Base-by-base conservation (phyloP, 2,888 invertebrate genomes). In the Alentia gelatinosa region DNA sequence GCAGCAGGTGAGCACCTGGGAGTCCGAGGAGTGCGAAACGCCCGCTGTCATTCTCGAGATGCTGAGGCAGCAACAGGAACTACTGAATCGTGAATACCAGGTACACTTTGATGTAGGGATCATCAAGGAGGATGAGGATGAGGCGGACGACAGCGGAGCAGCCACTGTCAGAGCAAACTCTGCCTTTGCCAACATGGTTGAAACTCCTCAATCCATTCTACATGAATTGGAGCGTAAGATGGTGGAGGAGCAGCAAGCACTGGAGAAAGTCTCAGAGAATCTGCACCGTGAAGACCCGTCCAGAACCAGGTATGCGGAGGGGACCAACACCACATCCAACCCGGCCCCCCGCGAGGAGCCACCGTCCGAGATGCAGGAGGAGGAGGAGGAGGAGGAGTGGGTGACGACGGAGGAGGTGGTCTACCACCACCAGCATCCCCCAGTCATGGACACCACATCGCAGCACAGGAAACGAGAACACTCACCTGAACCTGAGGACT, bases 331-430 rank as follows among this genome's bases (percentile, higher is more conserved):
- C n/a, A 86, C 47, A 5, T 12, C 86, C 19, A 3, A 42, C 12
- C 47, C 26, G 30, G 33, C 86, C 3, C 26, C 12, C 1, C n/a
- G n/a, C 0, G 89, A 90, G 9, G 74, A 90, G n/a, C 91, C 92
- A 30, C 39, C 40, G 33, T 84, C 90, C 26, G 91, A 63, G n/a
- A n/a, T 30, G 0, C 47, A 35, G 4, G 92, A 93, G 39, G 93
- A 90, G 42, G 92, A 92, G 93, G 92, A 90, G 33, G n/a, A n/a
- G n/a, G 92, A 93, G 39, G 93, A 90, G 42, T 93, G 93, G 93
- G 92, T 91, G 33, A 92, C 90, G 3, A 86, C 79, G 1, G 93
- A 93, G 35, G 90, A 79, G 26, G 90, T 74, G 35, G 90, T 90
- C 15, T 63, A 89, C 35, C 89, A 89, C 26, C 37, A 63, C 7